phyloP scores from a whole-genome alignment of 2,797 vertebrate species.

The Argentina silus region DNA sequence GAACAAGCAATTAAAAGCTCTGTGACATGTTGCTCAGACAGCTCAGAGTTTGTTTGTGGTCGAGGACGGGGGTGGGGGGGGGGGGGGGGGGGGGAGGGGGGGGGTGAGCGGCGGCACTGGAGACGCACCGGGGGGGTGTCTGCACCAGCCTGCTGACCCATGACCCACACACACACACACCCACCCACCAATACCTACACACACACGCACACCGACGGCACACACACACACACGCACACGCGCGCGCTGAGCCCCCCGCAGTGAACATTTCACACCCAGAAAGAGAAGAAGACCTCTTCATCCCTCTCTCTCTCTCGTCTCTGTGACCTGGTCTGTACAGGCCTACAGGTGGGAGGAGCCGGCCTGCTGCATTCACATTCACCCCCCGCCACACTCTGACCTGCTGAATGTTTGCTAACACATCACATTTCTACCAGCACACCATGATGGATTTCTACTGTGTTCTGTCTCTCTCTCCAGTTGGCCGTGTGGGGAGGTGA shows the following conservation, averaged over 20 bases:
- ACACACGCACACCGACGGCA: neutral
- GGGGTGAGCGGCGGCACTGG: slow-evolving; percentile 27
- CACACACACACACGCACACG: neutral
- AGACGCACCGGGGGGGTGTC: slow-evolving; percentile 28
- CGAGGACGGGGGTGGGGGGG: slow-evolving; percentile 63
- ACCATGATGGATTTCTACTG: slow-evolving; percentile 26
- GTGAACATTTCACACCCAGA: slow-evolving; percentile 20
- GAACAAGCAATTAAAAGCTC: slow-evolving; percentile 81
- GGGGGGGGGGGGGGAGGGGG: slow-evolving; percentile 46
- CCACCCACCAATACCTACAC: neutral
- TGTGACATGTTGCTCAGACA: slow-evolving; percentile 77
- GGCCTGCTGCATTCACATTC: slow-evolving; percentile 46
- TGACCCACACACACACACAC: slow-evolving; percentile 53
- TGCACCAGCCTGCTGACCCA: slow-evolving; percentile 77
- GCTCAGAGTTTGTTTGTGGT: slow-evolving; percentile 77
- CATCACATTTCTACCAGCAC: no score
- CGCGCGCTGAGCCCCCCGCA: neutral
- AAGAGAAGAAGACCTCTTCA: slow-evolving; percentile 66
- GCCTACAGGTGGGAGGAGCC: neutral
- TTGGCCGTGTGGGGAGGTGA: neutral
- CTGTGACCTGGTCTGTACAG: slow-evolving; percentile 31
- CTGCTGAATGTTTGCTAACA: no score
- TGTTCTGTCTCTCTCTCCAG: slow-evolving; percentile 46
- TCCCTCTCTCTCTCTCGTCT: slow-evolving; percentile 35
- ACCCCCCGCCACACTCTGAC: slow-evolving; percentile 42